These are phyloP conservation scores for Rhadina sibilatrix DNA, from an alignment of 2,113 vertebrate species.

Conservation along the genomic window DNA sequence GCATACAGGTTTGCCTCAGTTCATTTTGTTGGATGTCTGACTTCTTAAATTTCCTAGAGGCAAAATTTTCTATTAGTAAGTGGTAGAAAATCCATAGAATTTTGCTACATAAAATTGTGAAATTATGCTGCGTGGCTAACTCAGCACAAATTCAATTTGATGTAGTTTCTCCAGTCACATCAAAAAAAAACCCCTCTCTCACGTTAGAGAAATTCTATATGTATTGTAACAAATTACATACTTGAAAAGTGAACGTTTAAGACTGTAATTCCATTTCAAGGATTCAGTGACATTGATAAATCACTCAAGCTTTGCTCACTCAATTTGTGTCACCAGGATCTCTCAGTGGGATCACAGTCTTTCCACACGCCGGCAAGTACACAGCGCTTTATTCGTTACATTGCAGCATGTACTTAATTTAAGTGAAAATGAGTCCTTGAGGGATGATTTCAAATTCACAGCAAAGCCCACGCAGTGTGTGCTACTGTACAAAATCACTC, in stretches of 20 bases:
- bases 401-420: constrained; percentile 55
- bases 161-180: background rate
- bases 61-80: constrained; percentile 14
- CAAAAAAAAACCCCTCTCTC: background rate
- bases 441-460: constrained; percentile 14
- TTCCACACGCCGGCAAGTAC: background rate
- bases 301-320: constrained; percentile 52
- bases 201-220: background rate
- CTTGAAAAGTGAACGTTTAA: constrained; percentile 45
- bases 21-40: background rate
- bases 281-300: constrained; percentile 56
- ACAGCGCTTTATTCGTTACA: background rate
- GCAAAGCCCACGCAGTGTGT: background rate
- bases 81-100: background rate
- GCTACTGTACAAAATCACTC: constrained; percentile 15
- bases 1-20: background rate
- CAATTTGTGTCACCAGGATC: constrained; percentile 28
- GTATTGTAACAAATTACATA: constrained; percentile 19
- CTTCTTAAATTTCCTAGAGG: constrained; percentile 24
- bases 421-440: constrained; percentile 51
- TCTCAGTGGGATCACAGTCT: constrained; percentile 15
- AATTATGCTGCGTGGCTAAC: constrained; percentile 5
- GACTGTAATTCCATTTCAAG: constrained; percentile 46
- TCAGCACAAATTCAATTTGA: constrained; percentile 39
- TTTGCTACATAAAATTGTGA: background rate